phyloP scores from a whole-genome alignment of 92 coral and sea anemone genomes.

The Heliopora coerulea region DNA sequence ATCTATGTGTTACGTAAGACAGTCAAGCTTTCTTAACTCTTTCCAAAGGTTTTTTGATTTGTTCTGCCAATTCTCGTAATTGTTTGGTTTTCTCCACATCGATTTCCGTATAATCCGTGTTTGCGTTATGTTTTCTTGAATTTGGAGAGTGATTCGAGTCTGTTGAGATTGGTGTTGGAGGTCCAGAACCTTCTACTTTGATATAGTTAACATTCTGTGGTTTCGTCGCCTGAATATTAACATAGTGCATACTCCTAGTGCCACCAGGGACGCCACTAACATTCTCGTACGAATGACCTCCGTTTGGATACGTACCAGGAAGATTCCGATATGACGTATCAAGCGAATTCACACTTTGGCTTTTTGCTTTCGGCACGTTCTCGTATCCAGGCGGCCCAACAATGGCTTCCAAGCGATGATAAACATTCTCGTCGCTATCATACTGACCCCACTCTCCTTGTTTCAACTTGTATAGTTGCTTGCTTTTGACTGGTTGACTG shows the following conservation, averaged over 20 bases:
- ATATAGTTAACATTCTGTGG: constrained; percentile 46
- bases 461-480: constrained; percentile 21
- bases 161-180: constrained; percentile 26
- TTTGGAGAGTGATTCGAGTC: not conserved
- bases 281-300: constrained; percentile 69
- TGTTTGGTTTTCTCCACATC: constrained; percentile 22
- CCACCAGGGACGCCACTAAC: constrained; percentile 57
- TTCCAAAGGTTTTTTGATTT: constrained; percentile 16
- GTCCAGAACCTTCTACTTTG: constrained; percentile 34
- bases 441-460: constrained; percentile 37
- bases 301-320: constrained; percentile 36
- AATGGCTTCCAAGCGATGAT: constrained; percentile 30
- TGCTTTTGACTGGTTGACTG: not conserved
- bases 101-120: constrained; percentile 29
- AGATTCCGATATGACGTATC: constrained; percentile 28
- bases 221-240: constrained; percentile 67
- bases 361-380: constrained; percentile 18
- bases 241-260: constrained; percentile 65
- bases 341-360: constrained; percentile 2
- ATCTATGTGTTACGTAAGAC: not conserved
- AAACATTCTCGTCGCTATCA: constrained; percentile 42
- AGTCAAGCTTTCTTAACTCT: constrained; percentile 32
- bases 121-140: constrained; percentile 10
- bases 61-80: constrained; percentile 26
- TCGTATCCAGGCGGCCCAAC: constrained; percentile 34